Base-by-base conservation (phyloP, 2,888 invertebrate genomes). In the Pyrrhia umbra region DNA sequence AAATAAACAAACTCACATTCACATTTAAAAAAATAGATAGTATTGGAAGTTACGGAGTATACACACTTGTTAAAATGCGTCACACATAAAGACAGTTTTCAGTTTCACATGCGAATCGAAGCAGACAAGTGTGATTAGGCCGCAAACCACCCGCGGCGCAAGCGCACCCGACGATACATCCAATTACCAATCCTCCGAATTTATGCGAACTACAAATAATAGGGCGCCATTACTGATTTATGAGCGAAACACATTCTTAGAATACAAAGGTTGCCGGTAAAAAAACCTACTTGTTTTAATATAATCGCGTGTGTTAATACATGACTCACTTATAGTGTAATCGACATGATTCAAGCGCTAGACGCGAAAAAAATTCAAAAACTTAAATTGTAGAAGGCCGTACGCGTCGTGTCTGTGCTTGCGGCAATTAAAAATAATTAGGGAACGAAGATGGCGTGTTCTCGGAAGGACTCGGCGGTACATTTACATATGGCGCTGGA, bases 401-500 rank as follows among this genome's bases (percentile, higher is more conserved):
- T 88, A 87, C 83, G 85, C 85, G 85, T 82, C 87, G 84, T 85
- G 88, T 86, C 86, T 85, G 86, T 85, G 88, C 89, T 91, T 88
- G 92, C 90, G 92, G 94, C 94, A 95, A 95, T 95, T 95, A 95
- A 95, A 95, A 95, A 95, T 95, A 94, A 95, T 95, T 94, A 94
- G 94, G 93, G 93, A 90, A 83, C 89, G 82, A 90, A 91, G 90
- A 90, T 89, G 91, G 88, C 88, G 88, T 84, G 85, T 95, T 95
- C 94, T 93, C 86, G 89, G 94, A 95, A 95, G 94, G 94, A 91
- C 89, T 82, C 62, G 75, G 80, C 85, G 84, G 83, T 88, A 88
- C 88, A 94, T 94, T 94, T 94, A 94, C 94, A 94, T 94, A 93
- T 91, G 94, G 90, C 89, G 88, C 74, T 75, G 74, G 77, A 39